phyloP scores from a whole-genome alignment of 2,888 invertebrate genomes.

The Vesta saturnalis region DNA sequence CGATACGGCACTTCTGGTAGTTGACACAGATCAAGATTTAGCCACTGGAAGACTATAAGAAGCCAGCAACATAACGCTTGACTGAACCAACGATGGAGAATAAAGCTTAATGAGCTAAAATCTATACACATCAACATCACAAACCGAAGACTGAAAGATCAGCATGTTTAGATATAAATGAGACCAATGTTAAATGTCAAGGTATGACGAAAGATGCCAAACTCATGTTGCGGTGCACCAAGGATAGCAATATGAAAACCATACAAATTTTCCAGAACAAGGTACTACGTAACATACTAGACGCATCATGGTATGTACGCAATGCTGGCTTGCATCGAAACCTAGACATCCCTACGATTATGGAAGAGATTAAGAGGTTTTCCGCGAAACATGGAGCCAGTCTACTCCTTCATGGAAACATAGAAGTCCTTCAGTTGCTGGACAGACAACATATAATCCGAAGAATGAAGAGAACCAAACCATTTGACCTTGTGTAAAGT shows the following conservation, averaged over 20 bases:
- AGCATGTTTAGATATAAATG: no score
- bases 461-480: no score
- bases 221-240: no score
- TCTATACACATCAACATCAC: no score
- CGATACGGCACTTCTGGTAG: conserved; percentile 28
- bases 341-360: conserved; percentile 8
- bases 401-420: conserved; percentile 5
- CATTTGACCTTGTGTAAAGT: no score
- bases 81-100: no score
- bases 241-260: conserved; percentile 11
- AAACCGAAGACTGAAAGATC: no score
- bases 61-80: no score
- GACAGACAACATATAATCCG: conserved; percentile 16
- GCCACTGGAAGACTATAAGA: conserved; percentile 28
- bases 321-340: not conserved
- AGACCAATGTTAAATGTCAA: no score
- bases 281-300: conserved; percentile 5
- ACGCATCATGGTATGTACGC: conserved; percentile 14
- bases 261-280: conserved; percentile 13
- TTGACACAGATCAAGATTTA: conserved; percentile 15
- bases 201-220: no score
- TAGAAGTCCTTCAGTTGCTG: not conserved
- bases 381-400: conserved; percentile 6
- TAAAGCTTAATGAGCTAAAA: no score
- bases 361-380: conserved; percentile 10